These are phyloP conservation scores for Caenorhabditis angaria DNA, from an alignment of 2,888 invertebrate genomes.

Conservation along the genomic window DNA sequence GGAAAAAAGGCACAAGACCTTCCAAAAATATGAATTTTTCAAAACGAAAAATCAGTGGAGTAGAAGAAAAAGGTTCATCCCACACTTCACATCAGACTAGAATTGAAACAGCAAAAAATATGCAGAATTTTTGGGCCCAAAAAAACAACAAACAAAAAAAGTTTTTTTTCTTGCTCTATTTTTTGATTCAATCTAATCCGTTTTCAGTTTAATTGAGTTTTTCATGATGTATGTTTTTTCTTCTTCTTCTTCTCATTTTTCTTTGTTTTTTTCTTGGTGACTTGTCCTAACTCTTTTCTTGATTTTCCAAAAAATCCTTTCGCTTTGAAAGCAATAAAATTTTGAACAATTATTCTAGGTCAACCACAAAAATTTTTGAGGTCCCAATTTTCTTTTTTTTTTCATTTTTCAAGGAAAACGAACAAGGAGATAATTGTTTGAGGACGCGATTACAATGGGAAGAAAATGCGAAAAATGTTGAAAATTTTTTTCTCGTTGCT, in stretches of 20 bases:
- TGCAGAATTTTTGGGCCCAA: too few species aligned
- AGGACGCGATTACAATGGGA: constrained; percentile 1
- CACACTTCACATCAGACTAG: not conserved
- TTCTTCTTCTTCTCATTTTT: not conserved
- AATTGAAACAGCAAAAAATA: not conserved
- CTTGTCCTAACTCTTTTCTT: not conserved
- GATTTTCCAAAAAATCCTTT: too few species aligned
- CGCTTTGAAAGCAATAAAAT: constrained; percentile 1
- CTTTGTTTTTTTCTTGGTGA: not conserved
- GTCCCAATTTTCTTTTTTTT: not conserved
- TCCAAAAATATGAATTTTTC: too few species aligned
- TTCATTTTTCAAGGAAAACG: too few species aligned
- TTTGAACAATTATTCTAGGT: not conserved
- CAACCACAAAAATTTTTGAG: not conserved
- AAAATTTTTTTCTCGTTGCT: not conserved
- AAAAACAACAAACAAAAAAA: not conserved
- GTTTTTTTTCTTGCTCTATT: too few species aligned
- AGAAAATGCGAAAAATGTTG: not conserved
- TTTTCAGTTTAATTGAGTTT: constrained; percentile 7
- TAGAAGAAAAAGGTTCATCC: not conserved
- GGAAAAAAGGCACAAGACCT: too few species aligned
- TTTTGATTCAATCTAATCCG: constrained; percentile 3
- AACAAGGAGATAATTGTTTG: not conserved
- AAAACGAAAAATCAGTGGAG: not conserved
- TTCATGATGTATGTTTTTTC: not conserved